phyloP scores from a whole-genome alignment of 2,113 vertebrate genomes.

The Gambusia holbrooki region DNA sequence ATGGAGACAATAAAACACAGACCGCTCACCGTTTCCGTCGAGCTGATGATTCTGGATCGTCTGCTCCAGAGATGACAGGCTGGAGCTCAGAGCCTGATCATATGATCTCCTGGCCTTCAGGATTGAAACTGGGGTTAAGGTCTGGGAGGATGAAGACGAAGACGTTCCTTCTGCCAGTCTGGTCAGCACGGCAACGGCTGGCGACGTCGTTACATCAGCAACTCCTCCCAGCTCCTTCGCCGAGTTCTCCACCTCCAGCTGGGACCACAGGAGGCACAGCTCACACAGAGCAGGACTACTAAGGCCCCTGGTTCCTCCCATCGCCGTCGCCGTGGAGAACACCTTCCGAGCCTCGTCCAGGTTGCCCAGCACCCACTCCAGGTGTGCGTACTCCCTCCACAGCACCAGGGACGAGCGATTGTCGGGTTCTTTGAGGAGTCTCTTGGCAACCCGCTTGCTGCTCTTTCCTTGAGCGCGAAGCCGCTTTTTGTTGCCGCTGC shows the following conservation, averaged over 20 bases:
- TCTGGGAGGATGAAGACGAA: slow-evolving; percentile 63
- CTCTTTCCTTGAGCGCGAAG: slow-evolving; percentile 88
- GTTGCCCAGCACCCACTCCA: slow-evolving; percentile 96
- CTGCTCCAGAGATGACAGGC: slow-evolving; percentile 54
- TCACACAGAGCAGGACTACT: slow-evolving; percentile 80
- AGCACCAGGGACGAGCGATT: slow-evolving; percentile 87
- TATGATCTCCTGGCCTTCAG: slow-evolving; percentile 90
- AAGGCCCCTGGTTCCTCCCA: slow-evolving; percentile 77
- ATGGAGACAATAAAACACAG: neutral
- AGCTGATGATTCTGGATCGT: neutral
- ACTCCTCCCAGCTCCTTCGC: neutral
- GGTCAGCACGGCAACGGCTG: slow-evolving; percentile 84
- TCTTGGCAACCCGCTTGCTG: slow-evolving; percentile 90
- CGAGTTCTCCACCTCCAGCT: slow-evolving; percentile 84
- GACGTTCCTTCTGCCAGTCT: slow-evolving; percentile 79
- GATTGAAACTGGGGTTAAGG: slow-evolving; percentile 77
- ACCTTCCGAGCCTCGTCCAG: slow-evolving; percentile 90
- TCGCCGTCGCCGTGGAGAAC: slow-evolving; percentile 84
- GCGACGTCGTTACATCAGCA: slow-evolving; percentile 61
- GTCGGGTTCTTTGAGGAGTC: slow-evolving; percentile 89
- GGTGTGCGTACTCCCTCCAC: slow-evolving; percentile 90
- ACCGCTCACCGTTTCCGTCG: slow-evolving; percentile 47
- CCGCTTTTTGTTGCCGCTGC: slow-evolving; percentile 84
- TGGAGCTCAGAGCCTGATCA: slow-evolving; percentile 78
- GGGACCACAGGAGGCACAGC: slow-evolving; percentile 88